Conservation (phyloP, 2,888 invertebrate species). For the Tipula unca region DNA sequence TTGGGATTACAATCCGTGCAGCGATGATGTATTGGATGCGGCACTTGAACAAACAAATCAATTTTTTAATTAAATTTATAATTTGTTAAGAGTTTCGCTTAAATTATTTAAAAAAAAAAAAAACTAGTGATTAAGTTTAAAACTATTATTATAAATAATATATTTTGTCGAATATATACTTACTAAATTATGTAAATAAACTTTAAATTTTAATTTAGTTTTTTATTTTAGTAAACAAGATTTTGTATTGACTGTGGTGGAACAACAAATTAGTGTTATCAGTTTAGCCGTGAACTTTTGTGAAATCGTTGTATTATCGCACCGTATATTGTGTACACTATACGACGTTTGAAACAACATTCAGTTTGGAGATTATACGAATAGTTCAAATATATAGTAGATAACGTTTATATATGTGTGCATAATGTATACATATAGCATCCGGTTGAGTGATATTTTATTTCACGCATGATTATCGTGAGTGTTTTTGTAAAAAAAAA, state of each 20-base stretch:
- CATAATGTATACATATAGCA: too few relatives aligned
- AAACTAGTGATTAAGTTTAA: not conserved
- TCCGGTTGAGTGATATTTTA: too few relatives aligned
- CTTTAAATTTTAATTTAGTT: not conserved
- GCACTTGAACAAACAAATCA: constrained; percentile 46
- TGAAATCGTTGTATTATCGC: not conserved
- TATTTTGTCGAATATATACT: not conserved
- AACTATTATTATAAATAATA: not conserved
- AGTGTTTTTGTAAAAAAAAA: too few relatives aligned
- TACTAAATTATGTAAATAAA: not conserved
- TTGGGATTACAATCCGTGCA: constrained; percentile 66
- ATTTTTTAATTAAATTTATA: constrained; percentile 24
- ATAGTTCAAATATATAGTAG: too few relatives aligned
- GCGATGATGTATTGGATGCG: constrained; percentile 48
- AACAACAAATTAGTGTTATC: not conserved
- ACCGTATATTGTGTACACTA: too few relatives aligned
- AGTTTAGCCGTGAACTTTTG: not conserved
- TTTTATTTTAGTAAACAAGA: not conserved
- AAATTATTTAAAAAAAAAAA: not conserved
- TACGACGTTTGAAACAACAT: too few relatives aligned
- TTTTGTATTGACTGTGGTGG: not conserved
- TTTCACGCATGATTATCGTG: too few relatives aligned
- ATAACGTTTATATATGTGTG: too few relatives aligned
- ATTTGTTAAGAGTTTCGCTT: not conserved
- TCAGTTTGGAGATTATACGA: too few relatives aligned